Conservation (phyloP, 2,888 invertebrate genomes). For the Polylopha cassiicola region DNA sequence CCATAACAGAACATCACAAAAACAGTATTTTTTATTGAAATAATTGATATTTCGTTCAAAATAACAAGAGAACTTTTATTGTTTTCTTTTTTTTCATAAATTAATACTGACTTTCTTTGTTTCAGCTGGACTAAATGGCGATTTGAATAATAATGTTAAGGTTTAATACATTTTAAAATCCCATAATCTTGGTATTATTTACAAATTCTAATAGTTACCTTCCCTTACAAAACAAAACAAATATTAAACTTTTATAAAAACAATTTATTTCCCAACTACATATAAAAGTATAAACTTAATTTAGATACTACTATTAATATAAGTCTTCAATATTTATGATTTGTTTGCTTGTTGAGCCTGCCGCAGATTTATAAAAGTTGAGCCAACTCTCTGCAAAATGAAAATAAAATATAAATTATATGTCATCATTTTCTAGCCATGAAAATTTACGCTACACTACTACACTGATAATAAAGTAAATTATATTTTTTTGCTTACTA, state of each 20-base stretch:
- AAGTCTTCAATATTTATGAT: slow-evolving; percentile 20
- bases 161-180: slow-evolving; percentile 30
- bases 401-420: slow-evolving; percentile 20
- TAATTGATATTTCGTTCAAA: too few relatives aligned
- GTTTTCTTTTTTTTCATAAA: slow-evolving; percentile 5
- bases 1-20: too few relatives aligned
- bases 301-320: slow-evolving; percentile 24
- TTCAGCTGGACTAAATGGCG: slow-evolving; percentile 78
- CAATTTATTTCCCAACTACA: slow-evolving; percentile 34
- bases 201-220: neutral
- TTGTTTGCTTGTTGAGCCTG: slow-evolving; percentile 41
- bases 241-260: slow-evolving; percentile 7
- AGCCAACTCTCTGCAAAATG: slow-evolving; percentile 61
- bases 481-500: too few relatives aligned
- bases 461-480: too few relatives aligned
- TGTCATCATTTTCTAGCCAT: too few relatives aligned
- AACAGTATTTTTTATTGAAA: too few relatives aligned
- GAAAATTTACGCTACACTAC: too few relatives aligned
- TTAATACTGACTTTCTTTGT: slow-evolving; percentile 49
- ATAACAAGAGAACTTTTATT: too few relatives aligned
- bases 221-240: neutral
- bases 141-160: slow-evolving; percentile 44
- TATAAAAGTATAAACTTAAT: slow-evolving; percentile 50
- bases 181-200: slow-evolving; percentile 9
- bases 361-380: slow-evolving; percentile 46